phyloP scores from a whole-genome alignment of 2,113 vertebrate genomes.

The Albula glossodonta region DNA sequence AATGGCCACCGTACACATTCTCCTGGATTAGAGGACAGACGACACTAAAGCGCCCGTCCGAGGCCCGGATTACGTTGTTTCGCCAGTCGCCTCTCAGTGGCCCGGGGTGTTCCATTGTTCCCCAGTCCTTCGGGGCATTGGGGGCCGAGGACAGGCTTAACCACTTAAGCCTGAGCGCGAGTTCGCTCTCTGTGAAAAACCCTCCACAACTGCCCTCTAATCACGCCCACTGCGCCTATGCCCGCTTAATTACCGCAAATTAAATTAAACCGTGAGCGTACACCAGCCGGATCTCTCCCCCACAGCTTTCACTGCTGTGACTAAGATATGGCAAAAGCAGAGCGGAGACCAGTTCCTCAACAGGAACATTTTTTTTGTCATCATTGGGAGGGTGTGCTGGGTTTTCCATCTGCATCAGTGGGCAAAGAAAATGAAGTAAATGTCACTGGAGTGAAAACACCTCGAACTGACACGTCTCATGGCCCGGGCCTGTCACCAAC shows the following conservation, averaged over 20 bases:
- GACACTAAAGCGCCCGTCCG: background rate
- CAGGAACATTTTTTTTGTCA: background rate
- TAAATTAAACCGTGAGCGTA: background rate
- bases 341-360: background rate
- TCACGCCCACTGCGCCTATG: background rate
- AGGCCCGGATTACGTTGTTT: constrained; percentile 12
- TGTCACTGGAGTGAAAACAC: constrained; percentile 12
- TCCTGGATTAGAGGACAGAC: background rate
- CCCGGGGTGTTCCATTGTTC: constrained; percentile 7
- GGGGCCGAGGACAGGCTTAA: background rate
- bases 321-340: no score
- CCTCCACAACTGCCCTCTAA: background rate
- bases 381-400: background rate
- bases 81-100: background rate
- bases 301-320: background rate
- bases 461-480: constrained; percentile 1
- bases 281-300: background rate
- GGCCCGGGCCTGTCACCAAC: background rate
- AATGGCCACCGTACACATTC: background rate
- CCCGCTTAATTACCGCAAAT: background rate
- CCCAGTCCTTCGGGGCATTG: background rate
- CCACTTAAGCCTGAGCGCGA: background rate
- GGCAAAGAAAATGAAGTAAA: background rate
- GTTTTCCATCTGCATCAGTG: background rate
- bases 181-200: background rate